A percentile compares a stretch with the other conserved stretches of the same genome.
Evolutionary conservation across 1,140 invertebrate genomes (phyloP).

Genomic region (Orchesella cincta): DNA sequence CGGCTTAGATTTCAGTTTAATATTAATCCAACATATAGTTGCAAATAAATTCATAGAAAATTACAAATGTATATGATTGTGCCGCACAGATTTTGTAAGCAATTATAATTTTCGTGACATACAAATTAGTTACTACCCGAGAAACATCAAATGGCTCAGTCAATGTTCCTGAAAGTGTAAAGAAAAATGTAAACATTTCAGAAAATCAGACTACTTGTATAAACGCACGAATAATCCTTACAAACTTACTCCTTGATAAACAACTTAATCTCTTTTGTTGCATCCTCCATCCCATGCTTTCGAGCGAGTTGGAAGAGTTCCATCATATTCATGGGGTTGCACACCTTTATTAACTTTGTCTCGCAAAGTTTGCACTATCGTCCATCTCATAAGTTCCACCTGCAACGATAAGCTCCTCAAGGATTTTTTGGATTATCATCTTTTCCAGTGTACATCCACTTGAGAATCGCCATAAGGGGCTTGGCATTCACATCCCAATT

Average conservation of each 20-base stretch:
- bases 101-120: too few relatives aligned
- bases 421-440: neutral
- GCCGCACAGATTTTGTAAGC: too few relatives aligned
- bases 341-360: neutral
- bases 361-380: neutral
- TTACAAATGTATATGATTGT: too few relatives aligned
- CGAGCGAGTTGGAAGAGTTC: neutral
- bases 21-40: too few relatives aligned
- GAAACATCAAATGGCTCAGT: too few relatives aligned
- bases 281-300: neutral
- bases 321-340: neutral
- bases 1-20: too few relatives aligned
- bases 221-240: too few relatives aligned
- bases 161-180: too few relatives aligned
- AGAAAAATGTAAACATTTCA: too few relatives aligned
- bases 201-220: too few relatives aligned
- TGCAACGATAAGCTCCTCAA: neutral
- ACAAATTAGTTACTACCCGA: too few relatives aligned
- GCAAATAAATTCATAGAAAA: too few relatives aligned
- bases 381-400: neutral
- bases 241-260: conserved; percentile 8
- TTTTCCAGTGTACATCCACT: neutral
- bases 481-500: neutral
- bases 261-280: neutral
- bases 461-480: neutral